Evolutionary conservation across 2,888 invertebrate genomes (phyloP), one percentile per base, ranked within the genome.

Genomic region (Dicyrtoma fusca): DNA sequence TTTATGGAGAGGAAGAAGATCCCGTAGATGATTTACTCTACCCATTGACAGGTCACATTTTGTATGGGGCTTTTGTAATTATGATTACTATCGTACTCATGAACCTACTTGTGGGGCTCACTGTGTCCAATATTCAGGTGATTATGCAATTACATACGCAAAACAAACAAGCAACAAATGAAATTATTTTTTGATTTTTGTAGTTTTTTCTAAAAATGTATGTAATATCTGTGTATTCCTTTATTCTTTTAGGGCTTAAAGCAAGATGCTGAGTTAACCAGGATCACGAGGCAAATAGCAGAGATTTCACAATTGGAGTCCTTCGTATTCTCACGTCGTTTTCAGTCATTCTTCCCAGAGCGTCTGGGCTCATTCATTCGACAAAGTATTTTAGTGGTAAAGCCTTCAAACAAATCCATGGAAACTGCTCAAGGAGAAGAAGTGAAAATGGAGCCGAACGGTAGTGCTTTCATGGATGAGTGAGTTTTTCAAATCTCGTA

Each of bases 81-180:
- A 80, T 80, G 77, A 78, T 80, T 13, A 80, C 79, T 0, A 77
- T 80, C 49, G 79, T 80, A 3, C 72, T 80, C 11, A 78, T 77
- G 76, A 77, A 77, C 44, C 61, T 77, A 0, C 66, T 77, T 1
- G 77, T 78, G 6, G 75, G 75, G 42, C 51, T 77, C 4, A 76
- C 76, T 1, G 79, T 79, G 59, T 74, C 74, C 19, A 78, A 79
- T 44, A 79, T 79, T 71, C 79, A 79, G 77, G 79, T 78, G 72
- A 69, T 17, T 61, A 47, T n/a, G 13, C 45, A 44, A 44, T 44
- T 44, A 44, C 6, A 17, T 19, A 47, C 47, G 64, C 25, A 64
- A 6, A n/a, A n/a, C n/a, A n/a, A n/a, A n/a, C n/a, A n/a, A n/a
- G n/a, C n/a, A n/a, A n/a, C n/a, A n/a, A n/a, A n/a, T n/a, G n/a